These are phyloP conservation scores for Mesembrinibis cayennensis DNA, from an alignment of 2,113 vertebrate species.

Conservation along the genomic window DNA sequence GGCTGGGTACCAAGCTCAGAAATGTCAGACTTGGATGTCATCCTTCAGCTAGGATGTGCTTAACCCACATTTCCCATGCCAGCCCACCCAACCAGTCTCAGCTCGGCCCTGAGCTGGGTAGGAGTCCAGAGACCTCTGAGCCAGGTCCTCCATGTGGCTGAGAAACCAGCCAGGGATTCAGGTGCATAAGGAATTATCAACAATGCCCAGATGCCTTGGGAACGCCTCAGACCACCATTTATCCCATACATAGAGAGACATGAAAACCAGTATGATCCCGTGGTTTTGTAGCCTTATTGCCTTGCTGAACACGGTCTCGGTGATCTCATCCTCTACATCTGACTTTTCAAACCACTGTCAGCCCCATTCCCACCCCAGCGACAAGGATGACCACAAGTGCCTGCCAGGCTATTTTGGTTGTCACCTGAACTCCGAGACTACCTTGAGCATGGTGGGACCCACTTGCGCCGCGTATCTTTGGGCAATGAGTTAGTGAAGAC, in stretches of 20 bases:
- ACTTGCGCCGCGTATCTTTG: not conserved
- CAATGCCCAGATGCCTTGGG: not conserved
- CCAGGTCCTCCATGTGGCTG: not conserved
- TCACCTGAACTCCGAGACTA: not conserved
- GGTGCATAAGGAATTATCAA: not conserved
- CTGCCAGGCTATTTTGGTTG: not conserved
- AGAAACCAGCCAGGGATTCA: not conserved
- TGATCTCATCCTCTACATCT: not conserved
- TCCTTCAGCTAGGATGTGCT: not conserved
- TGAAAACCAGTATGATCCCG: not conserved
- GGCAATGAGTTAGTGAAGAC: not conserved
- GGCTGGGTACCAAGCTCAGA: not conserved
- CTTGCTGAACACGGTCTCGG: not conserved
- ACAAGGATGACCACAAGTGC: not conserved
- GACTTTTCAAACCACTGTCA: not conserved
- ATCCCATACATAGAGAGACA: not conserved
- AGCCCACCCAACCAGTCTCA: not conserved
- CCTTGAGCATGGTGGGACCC: not conserved
- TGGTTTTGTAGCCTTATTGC: not conserved
- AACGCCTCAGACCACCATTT: not conserved
- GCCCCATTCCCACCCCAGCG: not conserved
- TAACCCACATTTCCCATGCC: not conserved
- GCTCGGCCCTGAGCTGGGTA: not conserved
- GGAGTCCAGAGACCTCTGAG: not conserved
- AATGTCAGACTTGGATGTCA: not conserved